These are phyloP conservation scores for Myiagra hebetior DNA, from an alignment of 2,113 vertebrate genomes.

Conservation along the genomic window DNA sequence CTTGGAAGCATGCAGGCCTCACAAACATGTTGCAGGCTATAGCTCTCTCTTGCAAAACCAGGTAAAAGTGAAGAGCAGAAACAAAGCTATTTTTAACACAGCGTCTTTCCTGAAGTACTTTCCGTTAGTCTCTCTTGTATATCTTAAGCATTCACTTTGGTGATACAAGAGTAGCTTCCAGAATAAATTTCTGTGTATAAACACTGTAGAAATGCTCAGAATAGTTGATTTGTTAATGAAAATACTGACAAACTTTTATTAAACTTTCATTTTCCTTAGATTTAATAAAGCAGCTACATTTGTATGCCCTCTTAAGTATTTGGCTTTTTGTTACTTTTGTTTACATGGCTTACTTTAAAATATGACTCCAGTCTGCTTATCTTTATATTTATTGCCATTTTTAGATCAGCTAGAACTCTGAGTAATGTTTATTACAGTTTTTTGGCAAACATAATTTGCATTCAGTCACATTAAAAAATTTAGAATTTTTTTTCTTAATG, in stretches of 20 bases:
- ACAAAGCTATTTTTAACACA: neutral
- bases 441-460: neutral
- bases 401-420: neutral
- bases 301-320: neutral
- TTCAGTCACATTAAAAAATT: neutral
- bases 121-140: neutral
- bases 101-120: neutral
- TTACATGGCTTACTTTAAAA: neutral
- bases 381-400: neutral
- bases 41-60: neutral
- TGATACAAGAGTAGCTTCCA: neutral
- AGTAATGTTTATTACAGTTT: neutral
- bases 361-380: neutral
- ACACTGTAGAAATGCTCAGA: neutral
- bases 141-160: neutral
- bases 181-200: neutral
- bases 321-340: neutral
- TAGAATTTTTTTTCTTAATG: neutral
- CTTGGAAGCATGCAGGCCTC: neutral
- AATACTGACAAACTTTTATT: neutral
- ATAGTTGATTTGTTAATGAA: neutral
- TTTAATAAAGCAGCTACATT: neutral
- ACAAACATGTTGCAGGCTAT: neutral
- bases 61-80: neutral
- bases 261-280: neutral